Conservation (phyloP, 2,888 invertebrate genomes). For the Sphaerophoria rueppellii region DNA sequence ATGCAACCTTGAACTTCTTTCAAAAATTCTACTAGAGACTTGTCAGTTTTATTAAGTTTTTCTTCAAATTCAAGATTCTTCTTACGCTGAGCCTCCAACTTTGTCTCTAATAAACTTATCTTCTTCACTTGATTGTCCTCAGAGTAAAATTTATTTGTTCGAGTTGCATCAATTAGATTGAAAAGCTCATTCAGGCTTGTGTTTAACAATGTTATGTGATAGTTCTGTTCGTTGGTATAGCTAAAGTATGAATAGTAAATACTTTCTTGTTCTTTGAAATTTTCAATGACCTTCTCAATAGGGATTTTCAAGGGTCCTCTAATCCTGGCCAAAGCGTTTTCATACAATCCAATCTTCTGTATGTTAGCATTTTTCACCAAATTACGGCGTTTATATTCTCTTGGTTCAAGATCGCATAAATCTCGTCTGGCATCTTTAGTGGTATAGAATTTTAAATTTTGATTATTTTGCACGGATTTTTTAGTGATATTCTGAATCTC, state of each 20-base stretch:
- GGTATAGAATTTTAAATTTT: conserved; percentile 77
- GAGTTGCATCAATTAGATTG: conserved; percentile 77
- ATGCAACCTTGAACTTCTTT: conserved; percentile 78
- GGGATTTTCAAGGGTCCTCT: conserved; percentile 78
- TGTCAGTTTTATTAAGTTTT: conserved; percentile 75
- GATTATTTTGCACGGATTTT: conserved; percentile 78
- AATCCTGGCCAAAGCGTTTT: conserved; percentile 79
- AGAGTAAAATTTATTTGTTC: conserved; percentile 75
- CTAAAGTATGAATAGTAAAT: conserved; percentile 81
- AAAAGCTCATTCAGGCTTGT: conserved; percentile 79
- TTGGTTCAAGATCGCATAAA: conserved; percentile 78
- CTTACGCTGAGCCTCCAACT: conserved; percentile 75
- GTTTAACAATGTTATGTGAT: conserved; percentile 80
- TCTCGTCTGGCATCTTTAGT: conserved; percentile 77
- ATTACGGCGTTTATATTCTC: conserved; percentile 80
- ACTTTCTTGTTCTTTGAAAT: conserved; percentile 80
- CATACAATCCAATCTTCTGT: conserved; percentile 79
- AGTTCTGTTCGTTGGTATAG: conserved; percentile 81
- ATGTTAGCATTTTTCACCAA: conserved; percentile 78
- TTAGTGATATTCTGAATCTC: conserved; percentile 80
- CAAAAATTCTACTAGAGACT: conserved; percentile 76
- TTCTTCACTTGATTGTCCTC: conserved; percentile 77
- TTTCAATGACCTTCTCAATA: conserved; percentile 79
- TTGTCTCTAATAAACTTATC: conserved; percentile 75
- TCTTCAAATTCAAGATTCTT: conserved; percentile 74